Base-by-base conservation (phyloP, 2,888 invertebrate species). In the Cosmia trapezina region DNA sequence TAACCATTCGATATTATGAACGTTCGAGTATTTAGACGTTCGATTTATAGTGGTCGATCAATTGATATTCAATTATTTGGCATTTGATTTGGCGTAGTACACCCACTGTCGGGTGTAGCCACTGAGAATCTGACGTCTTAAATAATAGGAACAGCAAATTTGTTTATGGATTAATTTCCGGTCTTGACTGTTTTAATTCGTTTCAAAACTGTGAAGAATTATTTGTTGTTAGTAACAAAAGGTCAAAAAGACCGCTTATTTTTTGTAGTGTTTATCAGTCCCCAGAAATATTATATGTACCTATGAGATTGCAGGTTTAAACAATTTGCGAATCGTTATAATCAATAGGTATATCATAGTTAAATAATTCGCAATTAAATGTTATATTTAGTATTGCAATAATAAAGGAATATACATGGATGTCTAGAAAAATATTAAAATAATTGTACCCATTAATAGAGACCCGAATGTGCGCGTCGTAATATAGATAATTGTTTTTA, bases 351-450 rank as follows among this genome's bases (percentile, higher is more conserved):
- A 60, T 51, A 12, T 9, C 4, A 33, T 41, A 8, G 41, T 53
- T 62, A 51, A 56, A 33, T 71, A 63, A 59, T 47, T 43, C 28
- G 49, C 59, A 59, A 28, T 11, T 14, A 28, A 3, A 71, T 28
- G 0, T 60, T 60, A 45, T 19, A 22, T 49, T 69, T 56, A 47
- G 22, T n/a, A 19, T 45, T 60, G 33, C 49, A 70, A 59, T 71
- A 56, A 4, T 37, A 37, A 37, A 37, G 37, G 37, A 37, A 37
- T 33, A 33, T 33, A 33, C 3, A 3, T 33, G 4, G 37, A 0
- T 4, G 4, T 37, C 4, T 37, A 37, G 14, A 47, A 51, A 33
- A 22, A 49, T 67, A 37, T 56, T 17, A 49, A 73, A 43, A 45
- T 56, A 51, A 45, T 28, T 11, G n/a, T 76, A 37, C 22, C 17